Evolutionary conservation across 2,113 vertebrate species (phyloP).

Genomic region (Stercorarius parasiticus): DNA sequence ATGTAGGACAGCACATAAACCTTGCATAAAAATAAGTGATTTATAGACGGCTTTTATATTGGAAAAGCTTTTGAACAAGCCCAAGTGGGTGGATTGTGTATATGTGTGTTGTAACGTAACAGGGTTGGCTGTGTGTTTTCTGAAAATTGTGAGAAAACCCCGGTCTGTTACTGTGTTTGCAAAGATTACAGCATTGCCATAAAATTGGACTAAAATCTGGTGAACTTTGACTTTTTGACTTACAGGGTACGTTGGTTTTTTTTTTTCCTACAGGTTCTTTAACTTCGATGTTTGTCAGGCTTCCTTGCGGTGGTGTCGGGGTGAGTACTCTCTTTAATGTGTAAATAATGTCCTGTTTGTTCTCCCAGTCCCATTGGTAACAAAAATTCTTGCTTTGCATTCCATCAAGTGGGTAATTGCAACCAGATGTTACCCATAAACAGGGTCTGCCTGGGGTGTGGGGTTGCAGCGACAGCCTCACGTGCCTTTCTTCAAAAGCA

Average conservation of each 20-base stretch:
- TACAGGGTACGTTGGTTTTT: background rate
- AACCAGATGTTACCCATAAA: conserved; percentile 83
- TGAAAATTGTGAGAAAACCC: background rate
- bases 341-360: conserved; percentile 81
- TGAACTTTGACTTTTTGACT: conserved; percentile 26
- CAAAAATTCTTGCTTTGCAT: conserved; percentile 79
- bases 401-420: conserved; percentile 78
- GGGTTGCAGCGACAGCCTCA: background rate
- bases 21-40: background rate
- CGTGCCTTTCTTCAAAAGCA: conserved; percentile 50
- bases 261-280: conserved; percentile 81
- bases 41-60: background rate
- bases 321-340: conserved; percentile 84
- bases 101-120: background rate
- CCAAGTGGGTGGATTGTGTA: background rate
- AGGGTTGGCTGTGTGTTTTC: background rate
- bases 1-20: background rate
- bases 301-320: conserved; percentile 95
- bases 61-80: background rate
- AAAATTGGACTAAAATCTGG: background rate
- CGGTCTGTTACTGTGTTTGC: background rate
- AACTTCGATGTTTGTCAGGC: conserved; percentile 92
- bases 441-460: conserved; percentile 26
- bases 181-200: background rate
- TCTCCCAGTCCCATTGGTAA: conserved; percentile 74